A percentile compares a stretch with the other conserved stretches of the same genome.
These are phyloP conservation scores for Athene cunicularia DNA, from an alignment of 2,113 vertebrate species.

Conservation along the genomic window DNA sequence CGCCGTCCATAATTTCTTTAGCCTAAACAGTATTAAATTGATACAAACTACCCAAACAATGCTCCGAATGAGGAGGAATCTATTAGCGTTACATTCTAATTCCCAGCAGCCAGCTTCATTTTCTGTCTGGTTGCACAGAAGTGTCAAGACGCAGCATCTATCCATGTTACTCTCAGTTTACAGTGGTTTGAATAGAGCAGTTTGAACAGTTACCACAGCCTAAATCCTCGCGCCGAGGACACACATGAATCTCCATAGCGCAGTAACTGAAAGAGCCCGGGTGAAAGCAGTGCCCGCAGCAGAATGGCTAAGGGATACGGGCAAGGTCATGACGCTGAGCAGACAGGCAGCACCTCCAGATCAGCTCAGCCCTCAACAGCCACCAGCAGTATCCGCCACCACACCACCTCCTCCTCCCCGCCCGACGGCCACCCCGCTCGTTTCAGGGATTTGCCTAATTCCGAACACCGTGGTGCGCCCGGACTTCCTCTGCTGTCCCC, in stretches of 20 bases:
- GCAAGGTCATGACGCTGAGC: rapidly evolving
- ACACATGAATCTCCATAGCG: background rate
- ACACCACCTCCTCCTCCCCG: rapidly evolving
- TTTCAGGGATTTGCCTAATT: rapidly evolving
- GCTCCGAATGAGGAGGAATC: background rate
- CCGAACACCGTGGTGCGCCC: rapidly evolving
- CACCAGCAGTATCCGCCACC: rapidly evolving
- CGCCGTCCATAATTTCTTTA: background rate
- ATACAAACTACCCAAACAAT: background rate
- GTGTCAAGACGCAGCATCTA: rapidly evolving
- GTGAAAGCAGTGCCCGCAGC: background rate
- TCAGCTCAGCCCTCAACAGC: background rate
- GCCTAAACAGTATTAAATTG: background rate
- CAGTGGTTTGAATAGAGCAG: rapidly evolving
- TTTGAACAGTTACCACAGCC: background rate
- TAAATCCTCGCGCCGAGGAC: background rate
- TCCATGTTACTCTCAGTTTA: background rate
- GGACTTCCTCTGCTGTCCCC: rapidly evolving
- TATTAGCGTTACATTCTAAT: background rate
- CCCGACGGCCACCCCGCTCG: rapidly evolving
- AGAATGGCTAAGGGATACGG: background rate
- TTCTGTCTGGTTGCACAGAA: background rate
- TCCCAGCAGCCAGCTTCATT: background rate
- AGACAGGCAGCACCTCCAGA: background rate
- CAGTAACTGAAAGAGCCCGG: background rate